Evolutionary conservation across 2,888 invertebrate genomes (phyloP).

Genomic region (Napeogenes sylphis): DNA sequence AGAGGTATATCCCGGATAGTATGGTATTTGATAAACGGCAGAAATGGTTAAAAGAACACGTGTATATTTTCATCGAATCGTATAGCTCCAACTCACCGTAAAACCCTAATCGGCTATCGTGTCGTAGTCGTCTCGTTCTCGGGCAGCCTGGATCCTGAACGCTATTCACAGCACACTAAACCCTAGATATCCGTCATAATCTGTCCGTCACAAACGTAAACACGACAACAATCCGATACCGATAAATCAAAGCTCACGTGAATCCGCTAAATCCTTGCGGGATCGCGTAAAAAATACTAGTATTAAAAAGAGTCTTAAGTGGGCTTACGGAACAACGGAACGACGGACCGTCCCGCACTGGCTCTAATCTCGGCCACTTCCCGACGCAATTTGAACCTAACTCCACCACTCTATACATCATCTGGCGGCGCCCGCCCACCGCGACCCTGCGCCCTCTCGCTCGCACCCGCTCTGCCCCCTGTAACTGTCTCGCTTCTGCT

Average conservation of each 20-base stretch:
- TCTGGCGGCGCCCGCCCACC: conserved; percentile 76
- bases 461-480: conserved; percentile 32
- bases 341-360: conserved; percentile 81
- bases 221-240: conserved; percentile 74
- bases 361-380: conserved; percentile 86
- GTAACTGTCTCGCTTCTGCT: conserved; percentile 49
- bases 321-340: conserved; percentile 81
- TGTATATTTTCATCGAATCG: too few relatives aligned
- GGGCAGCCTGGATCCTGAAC: too few relatives aligned
- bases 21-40: too few relatives aligned
- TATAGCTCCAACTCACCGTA: too few relatives aligned
- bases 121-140: too few relatives aligned
- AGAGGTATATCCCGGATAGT: too few relatives aligned
- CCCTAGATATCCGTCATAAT: conserved; percentile 73
- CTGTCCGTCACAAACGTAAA: conserved; percentile 74
- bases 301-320: conserved; percentile 85
- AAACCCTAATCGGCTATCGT: too few relatives aligned
- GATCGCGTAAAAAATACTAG: conserved; percentile 81
- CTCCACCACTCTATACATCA: conserved; percentile 86
- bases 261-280: conserved; percentile 74
- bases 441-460: conserved; percentile 58
- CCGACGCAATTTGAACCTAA: conserved; percentile 86
- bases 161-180: conserved; percentile 58
- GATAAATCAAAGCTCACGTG: conserved; percentile 77
- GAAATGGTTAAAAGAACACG: too few relatives aligned